phyloP scores from a whole-genome alignment of 2,113 vertebrate genomes.

The Myotis davidii region DNA sequence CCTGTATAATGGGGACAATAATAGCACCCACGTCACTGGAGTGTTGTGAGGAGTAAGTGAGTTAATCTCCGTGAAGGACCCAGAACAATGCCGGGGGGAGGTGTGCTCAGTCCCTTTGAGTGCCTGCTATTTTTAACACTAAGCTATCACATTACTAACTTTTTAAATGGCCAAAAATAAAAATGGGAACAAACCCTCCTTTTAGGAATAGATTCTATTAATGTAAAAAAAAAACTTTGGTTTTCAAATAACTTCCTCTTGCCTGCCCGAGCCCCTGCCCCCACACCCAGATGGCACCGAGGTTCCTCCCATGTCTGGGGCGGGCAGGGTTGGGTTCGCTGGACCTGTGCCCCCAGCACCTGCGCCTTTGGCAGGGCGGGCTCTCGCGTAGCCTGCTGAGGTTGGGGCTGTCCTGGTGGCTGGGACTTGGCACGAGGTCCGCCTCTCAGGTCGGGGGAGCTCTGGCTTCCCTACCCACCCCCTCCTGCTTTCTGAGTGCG shows the following conservation, averaged over 20 bases:
- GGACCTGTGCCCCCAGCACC: conserved; percentile 22
- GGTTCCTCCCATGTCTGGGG: conserved; percentile 16
- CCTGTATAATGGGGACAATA: neutral
- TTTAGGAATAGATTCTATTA: neutral
- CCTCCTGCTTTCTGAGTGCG: neutral
- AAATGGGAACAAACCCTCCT: neutral
- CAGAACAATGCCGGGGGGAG: neutral
- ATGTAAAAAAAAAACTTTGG: neutral
- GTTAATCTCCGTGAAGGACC: neutral
- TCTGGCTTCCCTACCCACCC: neutral
- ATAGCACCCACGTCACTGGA: accelerated
- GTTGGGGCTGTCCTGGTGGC: conserved; percentile 33
- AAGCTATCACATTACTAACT: neutral
- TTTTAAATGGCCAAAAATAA: neutral
- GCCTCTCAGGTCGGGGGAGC: neutral
- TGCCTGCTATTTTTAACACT: neutral
- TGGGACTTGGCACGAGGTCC: conserved; percentile 21
- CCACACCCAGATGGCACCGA: conserved; percentile 42
- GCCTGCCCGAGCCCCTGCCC: neutral
- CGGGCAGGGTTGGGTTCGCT: neutral
- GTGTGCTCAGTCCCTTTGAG: neutral
- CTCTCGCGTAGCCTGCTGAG: neutral
- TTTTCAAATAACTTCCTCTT: neutral
- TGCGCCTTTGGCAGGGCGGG: conserved; percentile 31
- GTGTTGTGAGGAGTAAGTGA: neutral